Evolutionary conservation across 1,140 invertebrate genomes (phyloP).

Genomic region (Dinothrombium tinctorium): DNA sequence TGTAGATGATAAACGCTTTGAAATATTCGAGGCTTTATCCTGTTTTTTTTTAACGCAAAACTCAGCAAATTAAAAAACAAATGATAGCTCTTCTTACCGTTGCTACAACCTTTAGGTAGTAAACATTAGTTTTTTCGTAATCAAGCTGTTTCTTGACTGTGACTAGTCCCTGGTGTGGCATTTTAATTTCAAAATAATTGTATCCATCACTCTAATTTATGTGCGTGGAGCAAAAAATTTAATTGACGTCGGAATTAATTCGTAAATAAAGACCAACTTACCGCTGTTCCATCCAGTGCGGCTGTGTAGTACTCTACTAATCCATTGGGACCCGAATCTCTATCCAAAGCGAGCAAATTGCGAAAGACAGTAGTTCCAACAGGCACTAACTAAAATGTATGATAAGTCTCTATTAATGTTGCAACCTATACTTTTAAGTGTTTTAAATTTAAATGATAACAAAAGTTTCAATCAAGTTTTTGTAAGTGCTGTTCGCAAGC

Average conservation of each 20-base stretch:
- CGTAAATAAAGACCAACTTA: no score
- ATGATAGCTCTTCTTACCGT: slow-evolving; percentile 7
- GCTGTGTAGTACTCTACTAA: slow-evolving; percentile 48
- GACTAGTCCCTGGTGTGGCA: slow-evolving; percentile 15
- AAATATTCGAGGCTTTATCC: slow-evolving; percentile 12
- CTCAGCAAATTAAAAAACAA: not conserved
- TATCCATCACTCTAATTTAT: slow-evolving; percentile 40
- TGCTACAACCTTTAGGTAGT: slow-evolving; percentile 12
- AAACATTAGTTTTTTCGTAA: slow-evolving; percentile 12
- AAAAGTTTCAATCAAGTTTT: slow-evolving; percentile 1
- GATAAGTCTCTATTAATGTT: not conserved
- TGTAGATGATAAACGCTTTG: slow-evolving; percentile 12
- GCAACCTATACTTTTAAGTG: not conserved
- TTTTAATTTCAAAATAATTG: slow-evolving; percentile 44
- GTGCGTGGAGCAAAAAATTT: no score
- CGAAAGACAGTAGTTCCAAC: slow-evolving; percentile 15
- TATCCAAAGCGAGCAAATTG: slow-evolving; percentile 14
- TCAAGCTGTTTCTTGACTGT: slow-evolving; percentile 14
- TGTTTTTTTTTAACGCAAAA: slow-evolving; percentile 1
- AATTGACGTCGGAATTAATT: no score
- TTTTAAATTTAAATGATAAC: not conserved
- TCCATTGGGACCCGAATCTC: slow-evolving; percentile 44
- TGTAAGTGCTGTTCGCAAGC: not conserved
- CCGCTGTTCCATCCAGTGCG: slow-evolving; percentile 22
- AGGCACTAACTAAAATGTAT: slow-evolving; percentile 13